Evolutionary conservation across 2,797 vertebrate species (phyloP).

Genomic region (Xenops minutus): DNA sequence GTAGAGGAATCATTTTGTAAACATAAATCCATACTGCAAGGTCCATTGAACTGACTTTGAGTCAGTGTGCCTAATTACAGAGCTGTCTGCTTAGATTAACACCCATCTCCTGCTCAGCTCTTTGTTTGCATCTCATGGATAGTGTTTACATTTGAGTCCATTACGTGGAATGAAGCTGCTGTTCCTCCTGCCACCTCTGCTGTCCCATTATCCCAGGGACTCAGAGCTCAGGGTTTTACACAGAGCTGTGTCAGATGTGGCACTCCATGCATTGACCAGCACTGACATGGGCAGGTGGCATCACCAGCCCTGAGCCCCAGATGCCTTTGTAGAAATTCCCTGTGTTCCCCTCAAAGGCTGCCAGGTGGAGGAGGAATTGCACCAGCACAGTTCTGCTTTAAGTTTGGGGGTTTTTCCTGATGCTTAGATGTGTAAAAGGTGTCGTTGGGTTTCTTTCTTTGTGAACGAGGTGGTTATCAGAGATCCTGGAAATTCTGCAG

Average conservation of each 20-base stretch:
- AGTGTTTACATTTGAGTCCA: background rate
- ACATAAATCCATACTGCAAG: constrained; percentile 20
- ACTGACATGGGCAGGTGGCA: background rate
- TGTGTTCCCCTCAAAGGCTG: constrained; percentile 37
- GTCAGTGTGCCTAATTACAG: constrained; percentile 44
- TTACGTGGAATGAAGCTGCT: background rate
- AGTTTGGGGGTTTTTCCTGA: background rate
- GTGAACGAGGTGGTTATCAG: background rate
- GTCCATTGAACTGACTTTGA: constrained; percentile 37
- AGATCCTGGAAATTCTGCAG: background rate
- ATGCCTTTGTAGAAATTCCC: constrained; percentile 14
- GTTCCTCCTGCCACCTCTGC: background rate
- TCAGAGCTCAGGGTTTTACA: background rate
- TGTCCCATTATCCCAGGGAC: background rate
- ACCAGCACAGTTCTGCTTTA: background rate
- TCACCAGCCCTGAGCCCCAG: background rate
- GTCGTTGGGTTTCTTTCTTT: fast-evolving
- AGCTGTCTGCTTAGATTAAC: constrained; percentile 58
- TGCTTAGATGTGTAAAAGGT: background rate
- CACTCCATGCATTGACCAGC: background rate
- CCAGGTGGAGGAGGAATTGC: background rate
- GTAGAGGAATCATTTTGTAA: constrained; percentile 28
- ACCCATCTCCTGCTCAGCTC: background rate
- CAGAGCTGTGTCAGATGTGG: background rate
- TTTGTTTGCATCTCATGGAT: background rate